Evolutionary conservation across 92 coral and sea anemone species (phyloP), one percentile per base, ranked within the genome.

Genomic region (Parazoanthus atlanticus): DNA sequence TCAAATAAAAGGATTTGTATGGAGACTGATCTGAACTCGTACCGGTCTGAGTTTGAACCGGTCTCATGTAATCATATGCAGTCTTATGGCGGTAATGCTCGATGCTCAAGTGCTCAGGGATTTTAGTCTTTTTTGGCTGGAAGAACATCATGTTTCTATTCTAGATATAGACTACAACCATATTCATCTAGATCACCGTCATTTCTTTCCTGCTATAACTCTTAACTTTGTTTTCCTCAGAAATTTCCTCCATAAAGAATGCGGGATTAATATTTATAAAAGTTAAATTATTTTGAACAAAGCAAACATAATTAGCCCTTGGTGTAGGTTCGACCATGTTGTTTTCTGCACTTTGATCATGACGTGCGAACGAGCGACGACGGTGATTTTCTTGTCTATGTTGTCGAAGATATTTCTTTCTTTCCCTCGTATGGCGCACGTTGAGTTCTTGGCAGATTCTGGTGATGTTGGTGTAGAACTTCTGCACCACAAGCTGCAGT

Each of bases 401-500:
- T 31, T 72, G 76, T 30, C 19, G 17, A 28, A 72, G 40, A 30
- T 11, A 9, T 72, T 9, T 72, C 76, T 10, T 72, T 72, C 76
- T 72, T 77, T 77, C 81, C 32, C 31, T 77, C 64, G 6, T 26
- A 29, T 77, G 81, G 1, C 64, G 64, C n/a, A 23, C 61, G 10
- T 23, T 23, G 58, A 77, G 81, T 33, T 77, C 81, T 43, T 41
- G 61, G 32, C 41, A 77, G 3, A 15, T 25, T 41, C 36, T 77
- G 3, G 54, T 26, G 23, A 77, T 46, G 33, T 77, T 41, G 61
- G 58, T 19, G 61, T 77, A 43, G 15, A 77, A 77, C 10, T 23
- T 23, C 17, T 77, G 81, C 21, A 46, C 81, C 49, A 77, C 56
- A 26, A 77, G 81, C 17, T 36, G 81, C 56, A 77, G 21, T n/a